Evolutionary conservation across 2,888 invertebrate genomes (phyloP).

Genomic region (Drosophila birchii): DNA sequence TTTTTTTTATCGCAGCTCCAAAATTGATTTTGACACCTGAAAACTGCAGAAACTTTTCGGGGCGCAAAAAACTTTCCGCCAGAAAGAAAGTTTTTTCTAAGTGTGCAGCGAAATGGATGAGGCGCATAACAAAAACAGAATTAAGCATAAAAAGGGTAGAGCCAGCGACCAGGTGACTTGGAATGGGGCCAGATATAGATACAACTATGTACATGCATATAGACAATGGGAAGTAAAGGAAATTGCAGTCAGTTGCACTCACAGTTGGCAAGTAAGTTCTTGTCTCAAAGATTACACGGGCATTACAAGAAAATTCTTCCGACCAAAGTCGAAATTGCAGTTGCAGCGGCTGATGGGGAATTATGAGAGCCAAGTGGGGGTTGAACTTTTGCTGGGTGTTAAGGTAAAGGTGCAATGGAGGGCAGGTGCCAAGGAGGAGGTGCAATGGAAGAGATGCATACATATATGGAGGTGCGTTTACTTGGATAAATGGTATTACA

Average conservation of each 20-base stretch:
- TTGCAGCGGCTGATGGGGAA: constrained; percentile 57
- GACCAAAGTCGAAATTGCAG: constrained; percentile 51
- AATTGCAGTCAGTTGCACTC: constrained; percentile 13
- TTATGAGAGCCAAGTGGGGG: constrained; percentile 46
- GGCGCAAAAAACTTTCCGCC: constrained; percentile 48
- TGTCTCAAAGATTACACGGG: constrained; percentile 69
- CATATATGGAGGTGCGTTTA: neutral
- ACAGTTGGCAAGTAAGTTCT: constrained; percentile 49
- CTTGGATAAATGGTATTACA: constrained; percentile 12
- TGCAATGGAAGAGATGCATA: too few relatives aligned
- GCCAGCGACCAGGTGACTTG: constrained; percentile 45
- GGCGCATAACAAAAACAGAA: constrained; percentile 52
- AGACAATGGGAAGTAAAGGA: neutral
- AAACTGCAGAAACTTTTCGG: constrained; percentile 49
- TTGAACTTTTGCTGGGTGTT: constrained; percentile 1
- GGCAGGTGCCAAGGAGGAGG: too few relatives aligned
- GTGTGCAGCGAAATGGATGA: constrained; percentile 43
- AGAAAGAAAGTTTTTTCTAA: constrained; percentile 9
- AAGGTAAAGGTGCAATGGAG: too few relatives aligned
- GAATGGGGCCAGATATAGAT: constrained; percentile 20
- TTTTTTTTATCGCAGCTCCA: constrained; percentile 44
- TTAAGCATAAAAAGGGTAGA: constrained; percentile 60
- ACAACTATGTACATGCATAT: neutral
- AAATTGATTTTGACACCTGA: constrained; percentile 77
- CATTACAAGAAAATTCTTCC: constrained; percentile 52